phyloP scores from a whole-genome alignment of 2,797 vertebrate genomes.

The Tragopan temminckii region DNA sequence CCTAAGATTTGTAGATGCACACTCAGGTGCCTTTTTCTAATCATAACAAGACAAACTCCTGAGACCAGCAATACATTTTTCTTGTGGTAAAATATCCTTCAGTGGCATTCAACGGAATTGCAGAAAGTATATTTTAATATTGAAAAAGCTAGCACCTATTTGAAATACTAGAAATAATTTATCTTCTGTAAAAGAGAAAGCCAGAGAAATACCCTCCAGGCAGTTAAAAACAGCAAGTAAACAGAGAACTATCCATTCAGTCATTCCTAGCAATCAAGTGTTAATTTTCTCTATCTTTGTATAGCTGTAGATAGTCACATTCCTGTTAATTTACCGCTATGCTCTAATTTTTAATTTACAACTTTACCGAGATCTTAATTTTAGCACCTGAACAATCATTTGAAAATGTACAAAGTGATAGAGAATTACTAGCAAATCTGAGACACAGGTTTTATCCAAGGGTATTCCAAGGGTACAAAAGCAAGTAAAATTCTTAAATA shows the following conservation, averaged over 20 bases:
- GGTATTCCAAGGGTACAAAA: neutral
- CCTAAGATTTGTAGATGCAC: neutral
- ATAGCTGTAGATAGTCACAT: conserved; percentile 5
- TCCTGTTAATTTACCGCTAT: conserved; percentile 33
- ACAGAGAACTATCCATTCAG: neutral
- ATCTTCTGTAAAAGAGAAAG: conserved; percentile 14
- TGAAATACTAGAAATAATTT: neutral
- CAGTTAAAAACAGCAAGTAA: conserved; percentile 17
- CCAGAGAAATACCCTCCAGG: neutral
- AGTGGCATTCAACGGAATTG: neutral
- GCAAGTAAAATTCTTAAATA: neutral
- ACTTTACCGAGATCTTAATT: neutral
- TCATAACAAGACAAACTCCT: neutral
- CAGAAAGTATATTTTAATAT: neutral
- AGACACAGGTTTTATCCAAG: neutral
- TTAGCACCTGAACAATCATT: neutral
- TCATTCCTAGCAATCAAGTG: conserved; percentile 4
- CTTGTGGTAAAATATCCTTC: neutral
- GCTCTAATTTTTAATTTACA: conserved; percentile 36
- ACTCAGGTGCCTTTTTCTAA: neutral
- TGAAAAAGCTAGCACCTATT: neutral
- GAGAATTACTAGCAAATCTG: neutral
- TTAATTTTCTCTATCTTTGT: conserved; percentile 17
- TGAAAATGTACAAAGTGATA: conserved; percentile 18
- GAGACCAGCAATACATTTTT: neutral